phyloP scores from a whole-genome alignment of 2,797 vertebrate species.

The Saxicola maurus region DNA sequence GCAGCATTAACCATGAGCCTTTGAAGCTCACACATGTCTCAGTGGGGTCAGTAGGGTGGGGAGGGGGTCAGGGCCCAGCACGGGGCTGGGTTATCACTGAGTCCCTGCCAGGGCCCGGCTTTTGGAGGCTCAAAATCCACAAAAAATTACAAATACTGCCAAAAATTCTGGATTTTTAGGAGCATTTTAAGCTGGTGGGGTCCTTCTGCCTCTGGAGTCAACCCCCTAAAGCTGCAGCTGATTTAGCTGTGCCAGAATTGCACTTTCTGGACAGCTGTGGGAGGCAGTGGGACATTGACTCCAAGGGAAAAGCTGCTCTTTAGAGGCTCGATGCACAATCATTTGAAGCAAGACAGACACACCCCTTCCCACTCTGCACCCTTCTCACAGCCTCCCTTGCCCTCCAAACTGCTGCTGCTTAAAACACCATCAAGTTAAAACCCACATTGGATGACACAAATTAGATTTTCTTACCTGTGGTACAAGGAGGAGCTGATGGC shows the following conservation, averaged over 20 bases:
- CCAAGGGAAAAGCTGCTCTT: background rate
- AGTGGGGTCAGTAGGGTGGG: slow-evolving; percentile 37
- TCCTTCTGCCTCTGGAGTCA: background rate
- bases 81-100: background rate
- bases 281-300: background rate
- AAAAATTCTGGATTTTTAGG: background rate
- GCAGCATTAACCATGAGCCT: background rate
- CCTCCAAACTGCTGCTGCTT: background rate
- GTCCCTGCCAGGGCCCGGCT: background rate
- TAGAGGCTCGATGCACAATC: background rate
- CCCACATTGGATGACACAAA: background rate
- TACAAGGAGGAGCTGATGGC: background rate
- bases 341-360: background rate
- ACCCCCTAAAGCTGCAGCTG: background rate
- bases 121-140: accelerated
- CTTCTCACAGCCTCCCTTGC: background rate
- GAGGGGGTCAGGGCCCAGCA: background rate
- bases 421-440: background rate
- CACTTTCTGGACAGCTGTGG: background rate
- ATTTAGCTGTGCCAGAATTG: background rate
- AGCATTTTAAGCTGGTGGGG: accelerated
- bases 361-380: background rate
- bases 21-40: slow-evolving; percentile 46
- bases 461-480: background rate
- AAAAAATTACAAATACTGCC: accelerated